Percentiles rank a stretch among this genome's conserved stretches.
These are phyloP conservation scores for Antheraea pernyi DNA, from an alignment of 1,140 invertebrate genomes.

Conservation along the genomic window DNA sequence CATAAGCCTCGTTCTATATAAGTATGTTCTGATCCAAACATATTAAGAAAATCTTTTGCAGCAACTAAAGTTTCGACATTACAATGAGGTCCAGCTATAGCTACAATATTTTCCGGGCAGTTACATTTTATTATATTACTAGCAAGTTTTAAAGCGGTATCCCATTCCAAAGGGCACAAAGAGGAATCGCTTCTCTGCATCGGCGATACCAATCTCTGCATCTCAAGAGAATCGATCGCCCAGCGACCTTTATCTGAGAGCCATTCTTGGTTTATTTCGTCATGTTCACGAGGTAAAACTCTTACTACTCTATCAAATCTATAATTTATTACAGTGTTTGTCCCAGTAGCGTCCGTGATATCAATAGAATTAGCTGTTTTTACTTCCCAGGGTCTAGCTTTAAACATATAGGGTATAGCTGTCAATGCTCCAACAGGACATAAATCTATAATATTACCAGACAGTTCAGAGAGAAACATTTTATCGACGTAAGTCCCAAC, in stretches of 20 bases:
- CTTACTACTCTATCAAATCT: conserved; percentile 86
- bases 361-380: conserved; percentile 85
- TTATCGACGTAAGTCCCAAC: conserved; percentile 99
- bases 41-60: conserved; percentile 87
- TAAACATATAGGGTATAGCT: conserved; percentile 96
- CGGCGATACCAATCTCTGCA: conserved; percentile 85
- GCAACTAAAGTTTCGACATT: conserved; percentile 85
- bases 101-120: conserved; percentile 75
- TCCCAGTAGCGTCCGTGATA: conserved; percentile 88
- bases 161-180: conserved; percentile 82
- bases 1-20: conserved; percentile 49
- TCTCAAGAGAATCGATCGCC: conserved; percentile 87
- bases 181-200: conserved; percentile 80
- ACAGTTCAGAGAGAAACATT: conserved; percentile 97
- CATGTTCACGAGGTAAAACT: conserved; percentile 86
- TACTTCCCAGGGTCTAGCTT: conserved; percentile 83
- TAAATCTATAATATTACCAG: conserved; percentile 99
- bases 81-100: conserved; percentile 83
- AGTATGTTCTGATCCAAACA: conserved; percentile 80
- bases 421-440: conserved; percentile 99
- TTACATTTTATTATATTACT: conserved; percentile 60
- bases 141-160: conserved; percentile 80
- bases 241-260: conserved; percentile 88
- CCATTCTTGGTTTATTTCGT: conserved; percentile 91
- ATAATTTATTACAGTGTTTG: conserved; percentile 86